Conservation (phyloP, 2,888 invertebrate species). For the Rhamphomyia laevipes region DNA sequence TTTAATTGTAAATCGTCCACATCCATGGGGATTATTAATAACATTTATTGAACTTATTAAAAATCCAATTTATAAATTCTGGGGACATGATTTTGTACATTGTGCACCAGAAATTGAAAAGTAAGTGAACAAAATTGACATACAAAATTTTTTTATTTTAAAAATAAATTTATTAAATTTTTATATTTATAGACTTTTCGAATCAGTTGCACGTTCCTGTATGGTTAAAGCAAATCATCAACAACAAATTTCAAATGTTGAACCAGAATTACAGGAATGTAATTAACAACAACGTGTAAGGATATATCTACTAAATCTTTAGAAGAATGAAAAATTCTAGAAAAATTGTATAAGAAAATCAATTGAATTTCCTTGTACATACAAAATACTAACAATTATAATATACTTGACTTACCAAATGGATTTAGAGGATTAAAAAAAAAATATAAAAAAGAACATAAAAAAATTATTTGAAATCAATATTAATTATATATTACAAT, state of each 20-base stretch:
- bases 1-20: constrained; percentile 94
- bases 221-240: constrained; percentile 66
- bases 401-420: no score
- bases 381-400: no score
- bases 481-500: no score
- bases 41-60: constrained; percentile 99
- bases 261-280: constrained; percentile 33
- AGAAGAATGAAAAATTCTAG: background rate
- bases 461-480: no score
- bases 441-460: no score
- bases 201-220: constrained; percentile 92
- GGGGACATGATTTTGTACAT: constrained; percentile 98
- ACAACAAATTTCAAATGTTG: constrained; percentile 34
- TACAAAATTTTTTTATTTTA: background rate
- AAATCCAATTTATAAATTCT: constrained; percentile 96
- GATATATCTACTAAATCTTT: background rate
- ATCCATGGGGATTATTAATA: constrained; percentile 97
- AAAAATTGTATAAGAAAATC: background rate
- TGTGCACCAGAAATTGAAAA: constrained; percentile 99
- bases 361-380: no score
- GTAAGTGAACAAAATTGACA: constrained; percentile 46
- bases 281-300: constrained; percentile 18
- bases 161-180: constrained; percentile 4
- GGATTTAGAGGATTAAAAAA: no score
- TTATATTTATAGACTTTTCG: constrained; percentile 60